These are phyloP conservation scores for Rhinolophus sinicus DNA, from an alignment of 2,113 vertebrate species.

Conservation along the genomic window DNA sequence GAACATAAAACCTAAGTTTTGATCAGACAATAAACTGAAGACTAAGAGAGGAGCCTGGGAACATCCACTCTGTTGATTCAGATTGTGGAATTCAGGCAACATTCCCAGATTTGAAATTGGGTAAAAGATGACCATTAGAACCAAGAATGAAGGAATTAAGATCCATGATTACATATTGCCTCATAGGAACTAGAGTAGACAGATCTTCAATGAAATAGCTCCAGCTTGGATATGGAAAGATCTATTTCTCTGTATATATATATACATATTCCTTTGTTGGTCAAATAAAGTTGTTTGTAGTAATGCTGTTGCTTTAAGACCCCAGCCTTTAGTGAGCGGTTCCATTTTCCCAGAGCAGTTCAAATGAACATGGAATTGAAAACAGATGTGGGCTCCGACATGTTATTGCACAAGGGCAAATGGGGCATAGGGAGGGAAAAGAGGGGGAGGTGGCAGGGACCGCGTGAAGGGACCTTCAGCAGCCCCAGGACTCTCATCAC, in stretches of 20 bases:
- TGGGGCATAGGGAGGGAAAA: conserved; percentile 57
- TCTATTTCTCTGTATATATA: background rate
- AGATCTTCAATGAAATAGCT: background rate
- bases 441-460: conserved; percentile 60
- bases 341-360: conserved; percentile 74
- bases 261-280: background rate
- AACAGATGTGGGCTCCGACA: conserved; percentile 77
- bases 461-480: conserved; percentile 55
- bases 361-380: conserved; percentile 76
- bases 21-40: conserved; percentile 37
- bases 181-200: conserved; percentile 4
- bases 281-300: background rate
- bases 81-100: conserved; percentile 48
- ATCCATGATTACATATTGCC: background rate
- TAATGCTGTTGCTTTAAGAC: conserved; percentile 76
- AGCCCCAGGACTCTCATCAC: conserved; percentile 76
- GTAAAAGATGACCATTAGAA: conserved; percentile 6
- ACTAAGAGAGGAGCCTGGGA: background rate
- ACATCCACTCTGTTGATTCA: background rate
- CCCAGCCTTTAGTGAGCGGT: background rate
- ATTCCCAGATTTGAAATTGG: conserved; percentile 51
- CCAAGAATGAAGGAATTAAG: background rate
- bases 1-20: conserved; percentile 15
- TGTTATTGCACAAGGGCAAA: conserved; percentile 73
- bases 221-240: background rate